A percentile compares a stretch with the other conserved stretches of the same genome.
These are phyloP conservation scores for Minunthozetes semirufus DNA, from an alignment of 2,888 invertebrate genomes.

Conservation along the genomic window DNA sequence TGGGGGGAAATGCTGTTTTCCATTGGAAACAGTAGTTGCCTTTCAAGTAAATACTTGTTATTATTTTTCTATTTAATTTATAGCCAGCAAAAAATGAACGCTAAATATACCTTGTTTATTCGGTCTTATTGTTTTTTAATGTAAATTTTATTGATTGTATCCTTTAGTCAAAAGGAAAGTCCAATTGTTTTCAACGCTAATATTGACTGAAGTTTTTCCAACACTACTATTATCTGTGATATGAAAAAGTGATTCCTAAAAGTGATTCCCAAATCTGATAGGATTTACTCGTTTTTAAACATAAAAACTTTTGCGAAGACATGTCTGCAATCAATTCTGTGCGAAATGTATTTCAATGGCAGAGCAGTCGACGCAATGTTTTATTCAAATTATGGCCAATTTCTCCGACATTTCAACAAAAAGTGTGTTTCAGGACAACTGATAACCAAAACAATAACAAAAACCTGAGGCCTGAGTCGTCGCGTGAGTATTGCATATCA, in stretches of 20 bases:
- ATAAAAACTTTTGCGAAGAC: background rate
- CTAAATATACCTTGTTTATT: background rate
- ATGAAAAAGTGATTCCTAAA: too few relatives aligned
- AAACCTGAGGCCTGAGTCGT: background rate
- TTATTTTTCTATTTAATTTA: background rate
- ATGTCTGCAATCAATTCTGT: background rate
- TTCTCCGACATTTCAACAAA: background rate
- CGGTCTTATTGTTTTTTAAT: background rate
- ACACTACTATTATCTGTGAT: too few relatives aligned
- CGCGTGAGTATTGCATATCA: conserved; percentile 9
- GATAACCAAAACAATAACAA: background rate
- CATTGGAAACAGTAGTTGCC: background rate
- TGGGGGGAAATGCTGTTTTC: background rate
- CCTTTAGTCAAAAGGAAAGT: too few relatives aligned
- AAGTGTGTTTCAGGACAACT: background rate
- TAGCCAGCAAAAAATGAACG: background rate
- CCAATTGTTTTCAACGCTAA: too few relatives aligned
- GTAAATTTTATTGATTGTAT: background rate
- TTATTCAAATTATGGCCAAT: background rate
- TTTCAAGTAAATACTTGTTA: background rate
- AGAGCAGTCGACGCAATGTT: background rate
- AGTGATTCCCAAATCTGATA: too few relatives aligned
- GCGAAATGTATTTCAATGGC: background rate
- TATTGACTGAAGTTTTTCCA: too few relatives aligned
- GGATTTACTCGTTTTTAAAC: too few relatives aligned